phyloP scores from a whole-genome alignment of 2,113 vertebrate genomes.

The Todiramphus saurophagus region DNA sequence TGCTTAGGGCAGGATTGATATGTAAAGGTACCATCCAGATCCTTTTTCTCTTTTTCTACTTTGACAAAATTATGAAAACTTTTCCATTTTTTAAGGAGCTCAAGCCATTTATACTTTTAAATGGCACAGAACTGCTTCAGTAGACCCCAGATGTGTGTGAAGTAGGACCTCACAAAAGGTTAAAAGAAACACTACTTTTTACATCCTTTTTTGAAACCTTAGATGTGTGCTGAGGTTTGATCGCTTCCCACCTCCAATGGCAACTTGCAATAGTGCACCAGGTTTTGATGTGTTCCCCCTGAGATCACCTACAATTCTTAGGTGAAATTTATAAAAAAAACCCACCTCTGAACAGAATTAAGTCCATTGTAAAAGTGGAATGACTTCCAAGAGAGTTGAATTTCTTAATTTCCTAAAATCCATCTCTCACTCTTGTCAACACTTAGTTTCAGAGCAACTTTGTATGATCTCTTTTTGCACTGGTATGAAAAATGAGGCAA shows the following conservation, averaged over 20 bases:
- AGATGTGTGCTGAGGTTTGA: background rate
- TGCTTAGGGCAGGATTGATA: background rate
- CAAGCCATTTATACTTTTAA: background rate
- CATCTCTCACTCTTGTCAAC: background rate
- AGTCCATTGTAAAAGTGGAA: background rate
- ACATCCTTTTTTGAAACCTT: background rate
- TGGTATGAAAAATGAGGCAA: background rate
- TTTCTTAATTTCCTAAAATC: background rate
- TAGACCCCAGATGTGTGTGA: background rate
- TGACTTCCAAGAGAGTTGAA: background rate
- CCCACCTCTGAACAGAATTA: background rate
- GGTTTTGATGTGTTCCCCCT: background rate
- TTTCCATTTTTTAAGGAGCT: background rate
- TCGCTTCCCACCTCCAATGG: background rate
- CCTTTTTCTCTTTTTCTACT: background rate
- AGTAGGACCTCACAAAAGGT: background rate
- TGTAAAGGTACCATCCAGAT: background rate
- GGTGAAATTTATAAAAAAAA: background rate
- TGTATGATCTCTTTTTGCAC: background rate
- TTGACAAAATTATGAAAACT: background rate
- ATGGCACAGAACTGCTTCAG: background rate
- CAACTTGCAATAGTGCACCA: background rate
- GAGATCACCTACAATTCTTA: background rate
- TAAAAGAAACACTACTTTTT: background rate
- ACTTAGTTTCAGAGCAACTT: background rate